phyloP scores from a whole-genome alignment of 1,140 invertebrate genomes.

The Adoxophyes honmai region DNA sequence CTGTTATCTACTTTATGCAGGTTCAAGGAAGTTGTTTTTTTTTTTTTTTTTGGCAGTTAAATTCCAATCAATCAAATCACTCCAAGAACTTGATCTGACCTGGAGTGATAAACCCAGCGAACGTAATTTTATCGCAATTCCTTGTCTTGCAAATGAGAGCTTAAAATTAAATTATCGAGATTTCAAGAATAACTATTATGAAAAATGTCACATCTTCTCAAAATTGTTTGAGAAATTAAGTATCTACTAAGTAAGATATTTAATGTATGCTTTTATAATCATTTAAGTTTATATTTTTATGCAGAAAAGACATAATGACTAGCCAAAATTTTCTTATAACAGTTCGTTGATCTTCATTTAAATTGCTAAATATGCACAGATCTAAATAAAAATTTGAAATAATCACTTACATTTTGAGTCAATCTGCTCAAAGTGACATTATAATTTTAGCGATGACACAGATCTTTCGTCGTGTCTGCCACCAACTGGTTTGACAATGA shows the following conservation, averaged over 20 bases:
- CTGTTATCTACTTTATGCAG: constrained; percentile 16
- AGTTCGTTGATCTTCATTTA: constrained; percentile 54
- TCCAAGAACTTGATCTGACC: background rate
- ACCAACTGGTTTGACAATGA: constrained; percentile 47
- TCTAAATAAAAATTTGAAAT: constrained; percentile 22
- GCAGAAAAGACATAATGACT: constrained; percentile 51
- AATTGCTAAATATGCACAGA: constrained; percentile 33
- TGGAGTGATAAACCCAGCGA: background rate
- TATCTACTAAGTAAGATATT: background rate
- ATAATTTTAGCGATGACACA: constrained; percentile 47
- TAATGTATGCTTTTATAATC: constrained; percentile 10
- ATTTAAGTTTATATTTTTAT: constrained; percentile 24
- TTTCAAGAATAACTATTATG: no score
- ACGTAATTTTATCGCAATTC: background rate
- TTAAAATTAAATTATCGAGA: no score
- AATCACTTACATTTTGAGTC: no score
- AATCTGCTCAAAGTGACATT: background rate
- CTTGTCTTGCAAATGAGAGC: background rate
- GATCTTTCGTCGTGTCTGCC: constrained; percentile 29
- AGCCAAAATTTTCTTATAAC: constrained; percentile 53
- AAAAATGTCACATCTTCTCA: no score
- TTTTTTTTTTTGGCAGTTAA: constrained; percentile 6
- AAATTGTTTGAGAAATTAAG: background rate
- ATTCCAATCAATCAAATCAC: background rate
- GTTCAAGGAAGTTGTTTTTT: constrained; percentile 12